Evolutionary conservation across 2,113 vertebrate genomes (phyloP).

Genomic region (Benitochromis conjunctus): DNA sequence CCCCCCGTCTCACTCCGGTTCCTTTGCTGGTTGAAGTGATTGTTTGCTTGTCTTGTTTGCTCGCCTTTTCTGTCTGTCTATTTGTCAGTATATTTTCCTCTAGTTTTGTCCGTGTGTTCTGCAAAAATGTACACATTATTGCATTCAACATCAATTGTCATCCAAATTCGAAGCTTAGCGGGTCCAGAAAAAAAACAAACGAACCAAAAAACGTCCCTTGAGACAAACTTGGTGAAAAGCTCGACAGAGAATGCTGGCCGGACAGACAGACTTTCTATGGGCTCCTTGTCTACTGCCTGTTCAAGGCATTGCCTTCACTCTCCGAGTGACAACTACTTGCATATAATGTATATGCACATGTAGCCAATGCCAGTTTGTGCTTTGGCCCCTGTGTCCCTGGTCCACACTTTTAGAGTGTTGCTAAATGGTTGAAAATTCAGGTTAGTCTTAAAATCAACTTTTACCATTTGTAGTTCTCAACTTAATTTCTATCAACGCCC

Average conservation of each 20-base stretch:
- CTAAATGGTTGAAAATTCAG: constrained; percentile 60
- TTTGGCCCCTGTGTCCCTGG: constrained; percentile 64
- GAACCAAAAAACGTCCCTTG: background rate
- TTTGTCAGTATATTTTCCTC: constrained; percentile 62
- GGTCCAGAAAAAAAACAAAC: background rate
- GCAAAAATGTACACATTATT: constrained; percentile 57
- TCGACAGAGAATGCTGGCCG: constrained; percentile 60
- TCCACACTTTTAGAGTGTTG: constrained; percentile 74
- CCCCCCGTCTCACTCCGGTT: constrained; percentile 46
- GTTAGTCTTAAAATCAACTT: background rate
- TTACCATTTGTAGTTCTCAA: background rate
- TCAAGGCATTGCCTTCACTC: constrained; percentile 68
- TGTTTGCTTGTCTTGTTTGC: constrained; percentile 63
- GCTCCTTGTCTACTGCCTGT: constrained; percentile 60
- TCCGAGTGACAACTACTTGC: constrained; percentile 71
- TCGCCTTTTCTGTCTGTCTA: constrained; percentile 70
- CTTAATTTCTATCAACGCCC: constrained; percentile 29
- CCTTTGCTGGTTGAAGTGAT: constrained; percentile 54
- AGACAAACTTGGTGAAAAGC: constrained; percentile 11
- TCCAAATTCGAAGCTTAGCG: constrained; percentile 38
- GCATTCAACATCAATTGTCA: constrained; percentile 60
- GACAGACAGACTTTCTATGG: constrained; percentile 67
- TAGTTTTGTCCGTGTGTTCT: constrained; percentile 65
- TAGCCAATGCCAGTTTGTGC: constrained; percentile 71
- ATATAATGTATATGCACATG: constrained; percentile 72